Percentiles rank a stretch among this genome's conserved stretches.
Conservation (phyloP, 37 sponge, comb jelly and placozoan species). For the Amphimedon queenslandica region DNA sequence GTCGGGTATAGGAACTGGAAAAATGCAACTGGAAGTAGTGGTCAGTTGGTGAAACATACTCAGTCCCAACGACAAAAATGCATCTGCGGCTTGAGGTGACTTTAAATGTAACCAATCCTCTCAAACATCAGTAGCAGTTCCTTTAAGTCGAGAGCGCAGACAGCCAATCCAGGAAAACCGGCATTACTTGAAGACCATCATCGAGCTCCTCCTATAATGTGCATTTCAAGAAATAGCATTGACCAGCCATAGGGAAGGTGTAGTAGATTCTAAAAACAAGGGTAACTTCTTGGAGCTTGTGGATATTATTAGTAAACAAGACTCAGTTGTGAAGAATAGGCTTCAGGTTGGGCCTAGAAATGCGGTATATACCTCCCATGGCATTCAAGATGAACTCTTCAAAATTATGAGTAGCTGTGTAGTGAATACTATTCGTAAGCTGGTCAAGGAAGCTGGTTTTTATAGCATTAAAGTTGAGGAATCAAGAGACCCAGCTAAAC, state of each 20-base stretch:
- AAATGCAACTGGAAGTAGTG: constrained; percentile 14
- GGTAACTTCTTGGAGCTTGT: not conserved
- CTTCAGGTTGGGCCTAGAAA: too few relatives aligned
- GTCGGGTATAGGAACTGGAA: too few relatives aligned
- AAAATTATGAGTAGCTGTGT: too few relatives aligned
- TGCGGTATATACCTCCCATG: too few relatives aligned
- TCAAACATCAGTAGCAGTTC: constrained; percentile 4
- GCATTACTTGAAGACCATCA: constrained; percentile 31
- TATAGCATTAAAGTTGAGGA: constrained; percentile 29
- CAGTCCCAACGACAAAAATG: not conserved
- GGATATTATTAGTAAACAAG: too few relatives aligned
- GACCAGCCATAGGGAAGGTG: constrained; percentile 46
- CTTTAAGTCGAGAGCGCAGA: not conserved
- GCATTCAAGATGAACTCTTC: too few relatives aligned
- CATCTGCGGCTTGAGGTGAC: constrained; percentile 5
- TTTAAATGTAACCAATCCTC: not conserved
- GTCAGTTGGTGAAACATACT: not conserved
- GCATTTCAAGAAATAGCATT: too few relatives aligned
- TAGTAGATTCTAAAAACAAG: too few relatives aligned
- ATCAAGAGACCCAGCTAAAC: constrained; percentile 39
- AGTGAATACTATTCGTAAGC: too few relatives aligned
- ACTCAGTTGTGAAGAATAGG: too few relatives aligned
- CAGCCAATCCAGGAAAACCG: constrained; percentile 14
- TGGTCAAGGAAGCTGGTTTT: not conserved
- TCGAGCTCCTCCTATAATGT: constrained; percentile 37